Percentiles rank a stretch among this genome's conserved stretches.
These are phyloP conservation scores for Tribolium castaneum DNA, from an alignment of 1,140 invertebrate species.

Conservation along the genomic window DNA sequence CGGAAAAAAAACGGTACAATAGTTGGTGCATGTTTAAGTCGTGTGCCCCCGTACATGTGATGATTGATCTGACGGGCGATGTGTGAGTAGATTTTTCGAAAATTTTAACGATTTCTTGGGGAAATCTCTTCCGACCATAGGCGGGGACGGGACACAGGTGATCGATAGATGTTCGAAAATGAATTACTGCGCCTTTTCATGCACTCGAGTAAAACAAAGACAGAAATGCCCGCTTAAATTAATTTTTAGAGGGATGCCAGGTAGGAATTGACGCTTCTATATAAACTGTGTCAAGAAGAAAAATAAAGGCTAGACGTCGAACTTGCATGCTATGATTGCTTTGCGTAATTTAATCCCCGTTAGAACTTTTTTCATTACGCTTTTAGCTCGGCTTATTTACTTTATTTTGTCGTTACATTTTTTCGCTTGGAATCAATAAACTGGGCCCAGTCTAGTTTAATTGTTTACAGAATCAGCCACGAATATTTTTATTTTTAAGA, in stretches of 20 bases:
- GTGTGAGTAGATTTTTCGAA: not conserved
- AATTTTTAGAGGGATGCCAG: slow-evolving; percentile 46
- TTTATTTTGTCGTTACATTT: too few species aligned
- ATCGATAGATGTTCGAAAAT: slow-evolving; percentile 51
- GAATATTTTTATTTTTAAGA: too few species aligned
- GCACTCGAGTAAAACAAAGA: slow-evolving; percentile 19
- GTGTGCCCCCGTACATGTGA: slow-evolving; percentile 46
- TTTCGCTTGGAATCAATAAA: too few species aligned
- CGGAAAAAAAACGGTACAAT: slow-evolving; percentile 50
- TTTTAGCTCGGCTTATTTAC: not conserved
- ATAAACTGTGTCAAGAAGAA: slow-evolving; percentile 50
- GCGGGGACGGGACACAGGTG: slow-evolving; percentile 46
- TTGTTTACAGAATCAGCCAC: too few species aligned
- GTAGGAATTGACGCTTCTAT: slow-evolving; percentile 49
- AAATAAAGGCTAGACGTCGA: slow-evolving; percentile 51
- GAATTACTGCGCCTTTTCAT: slow-evolving; percentile 42
- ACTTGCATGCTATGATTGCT: slow-evolving; percentile 41
- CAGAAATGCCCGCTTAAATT: slow-evolving; percentile 38
- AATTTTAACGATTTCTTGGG: not conserved
- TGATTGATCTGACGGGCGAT: slow-evolving; percentile 26
- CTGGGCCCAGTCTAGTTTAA: too few species aligned
- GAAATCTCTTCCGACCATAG: slow-evolving; percentile 44
- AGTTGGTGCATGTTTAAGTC: slow-evolving; percentile 51
- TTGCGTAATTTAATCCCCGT: slow-evolving; percentile 12
- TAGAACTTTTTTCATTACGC: not conserved